Base-by-base conservation (phyloP, 2,888 invertebrate genomes). In the Ischnura elegans region DNA sequence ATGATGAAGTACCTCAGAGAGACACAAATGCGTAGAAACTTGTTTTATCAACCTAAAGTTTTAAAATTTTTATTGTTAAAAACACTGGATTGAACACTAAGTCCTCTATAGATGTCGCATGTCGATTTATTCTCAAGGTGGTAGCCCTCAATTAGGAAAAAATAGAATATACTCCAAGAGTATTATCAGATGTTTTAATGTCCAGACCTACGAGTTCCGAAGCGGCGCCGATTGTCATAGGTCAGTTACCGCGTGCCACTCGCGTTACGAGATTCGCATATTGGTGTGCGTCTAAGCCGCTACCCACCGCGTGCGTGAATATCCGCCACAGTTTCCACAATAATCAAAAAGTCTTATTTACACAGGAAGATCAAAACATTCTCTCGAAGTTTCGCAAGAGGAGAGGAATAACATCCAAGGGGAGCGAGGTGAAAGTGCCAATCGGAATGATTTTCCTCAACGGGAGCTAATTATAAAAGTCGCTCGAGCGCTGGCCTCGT, bases 401-500 rank as follows among this genome's bases (percentile, higher is more conserved):
- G 76, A 76, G 36, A 76, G 36, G 36, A 76, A 76, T 36, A 76
- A 76, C 76, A 76, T 76, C 76, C 76, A 36, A 21, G 76, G 76
- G 76, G 76, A 76, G 36, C 76, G 76, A 76, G 76, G 76, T 76
- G 76, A 76, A 76, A 76, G 76, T 76, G 76, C 76, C 76, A 76
- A 76, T 76, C 36, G 36, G 29, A 76, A 25, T 76, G 76, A 76
- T 76, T 76, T 76, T 36, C 76, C 76, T 76, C 76, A 29, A 76
- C 76, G 76, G 76, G 76, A 16, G n/a, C 76, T 16, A 76, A 76
- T 76, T 76, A 76, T 36, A 76, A 76, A 76, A 76, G 76, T 76
- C 76, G 76, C 76, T 76, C 76, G 76, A 36, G 6, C 3, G 29
- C 36, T 5, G 76, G 76, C 36, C 36, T 36, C 76, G 29, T 29